These are phyloP conservation scores for Andinoacara biseriatus DNA, from an alignment of 2,113 vertebrate species.

Conservation along the genomic window DNA sequence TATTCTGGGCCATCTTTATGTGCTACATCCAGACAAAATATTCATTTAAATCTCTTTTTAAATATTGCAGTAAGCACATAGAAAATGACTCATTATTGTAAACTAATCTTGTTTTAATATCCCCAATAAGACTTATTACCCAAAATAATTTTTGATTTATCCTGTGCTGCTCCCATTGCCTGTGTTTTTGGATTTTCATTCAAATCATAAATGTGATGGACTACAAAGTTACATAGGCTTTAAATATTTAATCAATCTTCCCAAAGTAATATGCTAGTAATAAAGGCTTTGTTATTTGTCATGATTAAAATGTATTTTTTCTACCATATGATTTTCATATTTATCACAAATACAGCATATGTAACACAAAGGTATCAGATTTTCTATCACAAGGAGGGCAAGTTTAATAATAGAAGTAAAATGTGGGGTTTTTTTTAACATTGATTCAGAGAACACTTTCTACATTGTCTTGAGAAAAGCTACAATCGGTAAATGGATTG, in stretches of 20 bases:
- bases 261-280: neutral
- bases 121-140: neutral
- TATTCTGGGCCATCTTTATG: neutral
- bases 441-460: neutral
- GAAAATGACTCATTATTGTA: neutral
- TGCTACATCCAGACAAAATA: neutral
- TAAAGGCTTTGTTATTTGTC: neutral
- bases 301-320: neutral
- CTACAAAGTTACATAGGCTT: neutral
- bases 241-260: neutral
- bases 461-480: neutral
- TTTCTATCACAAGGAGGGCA: neutral
- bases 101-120: neutral
- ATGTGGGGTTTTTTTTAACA: neutral
- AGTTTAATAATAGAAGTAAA: neutral
- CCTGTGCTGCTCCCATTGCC: neutral
- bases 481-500: neutral
- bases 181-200: neutral
- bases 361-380: neutral
- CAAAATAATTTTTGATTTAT: slow-evolving; percentile 15
- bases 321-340: neutral
- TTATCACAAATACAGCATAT: neutral
- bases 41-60: neutral
- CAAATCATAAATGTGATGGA: neutral
- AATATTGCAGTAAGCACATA: neutral